Evolutionary conservation across 2,797 vertebrate species (phyloP).

Genomic region (Chloroceryle inda): DNA sequence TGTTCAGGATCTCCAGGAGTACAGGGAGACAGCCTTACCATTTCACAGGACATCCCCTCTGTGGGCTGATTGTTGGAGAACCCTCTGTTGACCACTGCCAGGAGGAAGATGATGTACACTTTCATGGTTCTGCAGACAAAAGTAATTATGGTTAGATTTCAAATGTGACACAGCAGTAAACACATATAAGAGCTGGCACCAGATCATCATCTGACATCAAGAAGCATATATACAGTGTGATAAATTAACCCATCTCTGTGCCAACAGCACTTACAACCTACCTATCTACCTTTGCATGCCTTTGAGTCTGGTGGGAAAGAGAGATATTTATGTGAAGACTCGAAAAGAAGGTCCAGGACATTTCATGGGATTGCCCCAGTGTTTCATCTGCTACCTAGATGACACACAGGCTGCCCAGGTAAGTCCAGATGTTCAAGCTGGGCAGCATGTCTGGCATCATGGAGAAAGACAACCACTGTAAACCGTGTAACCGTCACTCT

Average conservation of each 20-base stretch:
- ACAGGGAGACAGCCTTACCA: conserved; percentile 80
- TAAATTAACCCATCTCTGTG: not conserved
- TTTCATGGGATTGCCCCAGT: not conserved
- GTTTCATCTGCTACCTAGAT: not conserved
- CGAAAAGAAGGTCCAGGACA: not conserved
- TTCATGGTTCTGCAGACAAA: conserved; percentile 87
- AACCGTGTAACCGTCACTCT: fast-evolving
- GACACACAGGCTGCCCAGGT: not conserved
- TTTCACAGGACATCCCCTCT: conserved; percentile 80
- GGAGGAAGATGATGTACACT: conserved; percentile 82
- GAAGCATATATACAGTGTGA: not conserved
- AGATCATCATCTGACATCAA: not conserved
- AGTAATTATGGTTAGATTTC: not conserved
- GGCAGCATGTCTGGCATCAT: not conserved
- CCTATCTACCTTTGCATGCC: not conserved
- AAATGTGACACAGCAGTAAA: not conserved
- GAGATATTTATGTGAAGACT: not conserved
- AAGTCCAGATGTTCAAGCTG: not conserved
- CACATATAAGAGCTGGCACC: not conserved
- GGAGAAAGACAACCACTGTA: not conserved
- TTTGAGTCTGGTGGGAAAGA: not conserved
- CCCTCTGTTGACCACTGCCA: conserved; percentile 79
- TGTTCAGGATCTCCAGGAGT: not conserved
- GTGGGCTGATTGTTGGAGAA: conserved; percentile 69
- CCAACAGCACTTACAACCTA: not conserved